A percentile compares a stretch with the other conserved stretches of the same genome.
phyloP scores from a whole-genome alignment of 2,113 vertebrate genomes.

The Alligator sinensis region DNA sequence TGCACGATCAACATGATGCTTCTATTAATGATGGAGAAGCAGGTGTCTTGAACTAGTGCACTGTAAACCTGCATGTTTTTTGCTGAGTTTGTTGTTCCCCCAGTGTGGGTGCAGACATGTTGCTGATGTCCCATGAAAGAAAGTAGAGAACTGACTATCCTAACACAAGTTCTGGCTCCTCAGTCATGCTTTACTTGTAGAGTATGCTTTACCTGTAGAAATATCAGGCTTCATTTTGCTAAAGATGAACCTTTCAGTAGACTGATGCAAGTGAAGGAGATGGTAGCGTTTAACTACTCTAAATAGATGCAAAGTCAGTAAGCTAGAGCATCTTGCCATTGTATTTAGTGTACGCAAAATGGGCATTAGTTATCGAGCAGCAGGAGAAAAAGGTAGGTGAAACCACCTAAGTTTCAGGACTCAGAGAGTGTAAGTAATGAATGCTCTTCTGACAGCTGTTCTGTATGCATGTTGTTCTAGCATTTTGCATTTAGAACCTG shows the following conservation, averaged over 20 bases:
- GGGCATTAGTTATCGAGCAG: not conserved
- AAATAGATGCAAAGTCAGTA: not conserved
- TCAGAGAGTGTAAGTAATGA: not conserved
- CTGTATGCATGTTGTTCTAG: conserved; percentile 2
- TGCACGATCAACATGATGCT: not conserved
- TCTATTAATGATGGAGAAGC: not conserved
- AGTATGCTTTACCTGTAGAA: not conserved
- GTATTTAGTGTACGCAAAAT: not conserved
- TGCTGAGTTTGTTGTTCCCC: not conserved
- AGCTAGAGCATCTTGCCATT: conserved; percentile 43
- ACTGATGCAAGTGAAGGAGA: not conserved
- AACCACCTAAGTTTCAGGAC: not conserved
- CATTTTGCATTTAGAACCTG: conserved; percentile 6
- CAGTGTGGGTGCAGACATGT: not conserved
- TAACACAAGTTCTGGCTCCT: not conserved
- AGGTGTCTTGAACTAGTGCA: not conserved
- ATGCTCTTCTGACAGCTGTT: conserved; percentile 19
- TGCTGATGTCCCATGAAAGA: not conserved
- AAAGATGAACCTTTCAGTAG: not conserved
- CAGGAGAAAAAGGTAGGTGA: not conserved
- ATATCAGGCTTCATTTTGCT: not conserved
- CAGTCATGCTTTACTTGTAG: not conserved
- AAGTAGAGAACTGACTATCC: not conserved
- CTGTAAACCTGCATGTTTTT: not conserved
- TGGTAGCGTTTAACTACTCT: not conserved